A percentile compares a stretch with the other conserved stretches of the same genome.
Conservation (phyloP, 2,797 vertebrate genomes). For the Nyctalus aviator region DNA sequence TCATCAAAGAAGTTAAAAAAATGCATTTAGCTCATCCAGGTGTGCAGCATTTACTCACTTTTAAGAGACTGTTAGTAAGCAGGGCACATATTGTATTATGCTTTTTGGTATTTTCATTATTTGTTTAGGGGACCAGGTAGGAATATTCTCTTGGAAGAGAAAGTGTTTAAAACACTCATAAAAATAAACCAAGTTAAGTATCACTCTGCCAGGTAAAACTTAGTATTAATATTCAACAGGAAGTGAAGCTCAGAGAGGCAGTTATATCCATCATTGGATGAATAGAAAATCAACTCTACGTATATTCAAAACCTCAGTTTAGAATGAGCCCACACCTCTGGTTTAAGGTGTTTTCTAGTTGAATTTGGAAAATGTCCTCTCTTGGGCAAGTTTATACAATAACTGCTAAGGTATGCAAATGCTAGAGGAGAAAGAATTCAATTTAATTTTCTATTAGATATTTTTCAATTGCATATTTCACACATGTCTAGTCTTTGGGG, state of each 20-base stretch:
- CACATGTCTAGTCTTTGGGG: too few species aligned
- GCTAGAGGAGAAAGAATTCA: neutral
- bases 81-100: conserved; percentile 64
- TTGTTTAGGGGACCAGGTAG: conserved; percentile 57
- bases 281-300: neutral
- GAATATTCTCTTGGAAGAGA: conserved; percentile 79
- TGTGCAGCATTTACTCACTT: conserved; percentile 73
- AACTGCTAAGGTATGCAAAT: neutral
- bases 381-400: neutral
- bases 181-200: conserved; percentile 73
- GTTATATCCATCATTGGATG: neutral
- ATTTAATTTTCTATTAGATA: neutral
- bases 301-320: neutral
- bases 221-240: conserved; percentile 35
- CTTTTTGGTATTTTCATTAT: conserved; percentile 79
- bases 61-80: conserved; percentile 69
- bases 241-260: neutral
- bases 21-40: conserved; percentile 79
- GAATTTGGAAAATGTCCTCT: neutral
- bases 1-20: conserved; percentile 82
- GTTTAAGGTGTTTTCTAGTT: neutral
- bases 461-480: neutral
- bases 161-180: conserved; percentile 63
- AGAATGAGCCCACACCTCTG: neutral
- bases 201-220: conserved; percentile 29